Evolutionary conservation across 1,140 invertebrate genomes (phyloP).

Genomic region (Lepidurus arcticus): DNA sequence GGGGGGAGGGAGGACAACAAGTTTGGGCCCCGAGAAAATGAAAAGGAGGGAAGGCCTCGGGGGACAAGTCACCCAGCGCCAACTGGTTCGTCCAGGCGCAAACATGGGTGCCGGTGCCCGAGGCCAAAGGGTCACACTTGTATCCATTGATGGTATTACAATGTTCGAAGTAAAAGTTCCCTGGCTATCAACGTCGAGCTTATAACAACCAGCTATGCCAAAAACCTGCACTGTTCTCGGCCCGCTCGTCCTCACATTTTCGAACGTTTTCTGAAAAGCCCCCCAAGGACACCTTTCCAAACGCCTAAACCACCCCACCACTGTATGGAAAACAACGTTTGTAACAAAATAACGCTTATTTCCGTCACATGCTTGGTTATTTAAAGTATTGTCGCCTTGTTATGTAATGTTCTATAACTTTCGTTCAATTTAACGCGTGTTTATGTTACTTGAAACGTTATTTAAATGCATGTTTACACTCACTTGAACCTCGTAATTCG

Average conservation of each 20-base stretch:
- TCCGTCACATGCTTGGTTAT: no score
- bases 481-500: no score
- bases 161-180: conserved; percentile 3
- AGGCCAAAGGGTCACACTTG: conserved; percentile 23
- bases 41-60: background rate
- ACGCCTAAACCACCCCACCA: no score
- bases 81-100: background rate
- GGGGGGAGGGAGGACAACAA: no score
- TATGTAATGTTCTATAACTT: no score
- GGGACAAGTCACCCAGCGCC: background rate
- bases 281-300: no score
- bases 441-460: no score
- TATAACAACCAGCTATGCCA: background rate
- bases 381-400: no score
- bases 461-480: no score
- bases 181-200: conserved; percentile 8
- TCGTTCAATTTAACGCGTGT: no score
- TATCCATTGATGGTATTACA: conserved; percentile 22
- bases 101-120: conserved; percentile 23
- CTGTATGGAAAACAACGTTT: no score
- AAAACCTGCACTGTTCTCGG: background rate
- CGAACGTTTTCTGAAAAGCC: background rate
- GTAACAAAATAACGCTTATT: no score
- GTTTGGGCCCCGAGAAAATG: background rate
- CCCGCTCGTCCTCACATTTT: background rate